Percentiles rank a stretch among this genome's conserved stretches.
These are phyloP conservation scores for Panagrolaimus sp. DNA, from an alignment of 1,140 invertebrate genomes.

Conservation along the genomic window DNA sequence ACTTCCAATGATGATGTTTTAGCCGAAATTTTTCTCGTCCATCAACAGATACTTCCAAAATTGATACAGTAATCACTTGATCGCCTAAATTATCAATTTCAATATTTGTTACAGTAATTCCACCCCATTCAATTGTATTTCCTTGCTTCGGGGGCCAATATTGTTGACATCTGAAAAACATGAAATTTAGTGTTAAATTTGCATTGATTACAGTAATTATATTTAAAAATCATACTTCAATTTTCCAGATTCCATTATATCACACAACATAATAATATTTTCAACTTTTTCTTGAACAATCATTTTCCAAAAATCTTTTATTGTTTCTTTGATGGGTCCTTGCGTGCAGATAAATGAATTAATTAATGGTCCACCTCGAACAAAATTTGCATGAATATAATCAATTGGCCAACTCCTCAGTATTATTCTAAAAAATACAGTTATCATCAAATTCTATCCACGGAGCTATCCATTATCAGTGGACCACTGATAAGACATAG, in stretches of 20 bases:
- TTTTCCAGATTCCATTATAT: background rate
- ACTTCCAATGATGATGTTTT: constrained; percentile 30
- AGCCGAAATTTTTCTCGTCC: constrained; percentile 9
- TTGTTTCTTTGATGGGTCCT: constrained; percentile 59
- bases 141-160: constrained; percentile 26
- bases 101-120: constrained; percentile 17
- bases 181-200: no score
- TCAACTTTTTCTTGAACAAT: constrained; percentile 3
- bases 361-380: constrained; percentile 50
- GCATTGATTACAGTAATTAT: no score
- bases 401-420: constrained; percentile 39
- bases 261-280: constrained; percentile 15
- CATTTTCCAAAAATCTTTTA: constrained; percentile 22
- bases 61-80: constrained; percentile 11
- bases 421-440: background rate
- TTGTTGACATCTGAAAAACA: background rate
- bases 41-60: constrained; percentile 18
- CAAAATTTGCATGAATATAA: constrained; percentile 56
- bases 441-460: no score
- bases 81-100: constrained; percentile 15
- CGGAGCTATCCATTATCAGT: no score
- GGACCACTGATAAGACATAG: no score
- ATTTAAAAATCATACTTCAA: background rate
- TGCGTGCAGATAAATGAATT: constrained; percentile 62
- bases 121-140: constrained; percentile 16